Percentiles rank a stretch among this genome's conserved stretches.
Conservation (phyloP, 2,113 vertebrate genomes). For the Lipotes vexillifer region DNA sequence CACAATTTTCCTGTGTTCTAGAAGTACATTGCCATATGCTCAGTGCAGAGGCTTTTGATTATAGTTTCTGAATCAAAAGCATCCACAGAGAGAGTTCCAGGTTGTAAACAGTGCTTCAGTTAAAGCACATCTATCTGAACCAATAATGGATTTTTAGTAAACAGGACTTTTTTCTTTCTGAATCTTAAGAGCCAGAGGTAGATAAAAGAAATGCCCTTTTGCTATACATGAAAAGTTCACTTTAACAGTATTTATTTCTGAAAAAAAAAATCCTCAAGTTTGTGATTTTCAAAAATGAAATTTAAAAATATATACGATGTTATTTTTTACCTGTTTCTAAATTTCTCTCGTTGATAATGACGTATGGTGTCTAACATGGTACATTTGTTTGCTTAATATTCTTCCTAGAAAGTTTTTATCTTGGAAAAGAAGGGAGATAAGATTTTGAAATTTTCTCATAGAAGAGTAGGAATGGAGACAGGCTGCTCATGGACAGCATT, state of each 20-base stretch:
- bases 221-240: neutral
- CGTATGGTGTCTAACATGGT: neutral
- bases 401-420: neutral
- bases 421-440: neutral
- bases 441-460: neutral
- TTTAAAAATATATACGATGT: neutral
- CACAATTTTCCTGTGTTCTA: neutral
- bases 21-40: neutral
- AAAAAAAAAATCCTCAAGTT: neutral
- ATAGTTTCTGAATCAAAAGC: neutral
- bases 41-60: neutral
- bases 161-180: neutral
- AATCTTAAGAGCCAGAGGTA: neutral
- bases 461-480: neutral
- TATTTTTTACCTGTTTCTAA: neutral
- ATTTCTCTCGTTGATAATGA: neutral
- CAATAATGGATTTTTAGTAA: neutral
- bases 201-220: neutral
- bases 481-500: neutral
- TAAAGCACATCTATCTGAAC: neutral
- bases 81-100: neutral
- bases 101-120: neutral
- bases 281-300: conserved; percentile 17
- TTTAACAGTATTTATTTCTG: neutral
- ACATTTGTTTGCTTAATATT: neutral